These are phyloP conservation scores for Rhysida immarginata DNA, from an alignment of 1,140 invertebrate species.

Conservation along the genomic window DNA sequence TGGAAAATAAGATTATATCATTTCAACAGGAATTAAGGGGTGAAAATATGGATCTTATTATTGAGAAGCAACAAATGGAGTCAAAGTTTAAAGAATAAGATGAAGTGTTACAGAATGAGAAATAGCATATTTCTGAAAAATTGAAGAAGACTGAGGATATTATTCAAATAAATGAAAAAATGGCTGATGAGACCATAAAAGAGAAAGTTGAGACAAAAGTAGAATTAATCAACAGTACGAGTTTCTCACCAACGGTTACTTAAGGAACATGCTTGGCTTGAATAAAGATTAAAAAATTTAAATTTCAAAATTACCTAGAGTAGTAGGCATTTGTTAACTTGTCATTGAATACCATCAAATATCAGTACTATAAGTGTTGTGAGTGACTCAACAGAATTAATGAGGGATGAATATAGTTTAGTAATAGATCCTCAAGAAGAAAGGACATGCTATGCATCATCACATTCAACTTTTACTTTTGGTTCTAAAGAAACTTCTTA, in stretches of 20 bases:
- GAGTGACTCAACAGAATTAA: slow-evolving; percentile 35
- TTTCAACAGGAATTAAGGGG: slow-evolving; percentile 13
- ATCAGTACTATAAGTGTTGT: slow-evolving; percentile 36
- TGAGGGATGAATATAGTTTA: slow-evolving; percentile 19
- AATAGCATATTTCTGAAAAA: slow-evolving; percentile 34
- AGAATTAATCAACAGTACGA: slow-evolving; percentile 62
- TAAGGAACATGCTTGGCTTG: slow-evolving; percentile 58
- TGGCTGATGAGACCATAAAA: slow-evolving; percentile 41
- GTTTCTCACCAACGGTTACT: slow-evolving; percentile 67
- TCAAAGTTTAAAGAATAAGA: slow-evolving; percentile 37
- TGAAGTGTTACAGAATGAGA: slow-evolving; percentile 19
- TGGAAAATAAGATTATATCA: slow-evolving; percentile 35
- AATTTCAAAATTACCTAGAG: slow-evolving; percentile 30
- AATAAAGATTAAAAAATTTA: slow-evolving; percentile 48
- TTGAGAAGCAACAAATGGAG: slow-evolving; percentile 42
- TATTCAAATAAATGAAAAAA: slow-evolving; percentile 41
- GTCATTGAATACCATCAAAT: slow-evolving; percentile 34
- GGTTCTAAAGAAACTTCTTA: no score
- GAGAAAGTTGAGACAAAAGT: slow-evolving; percentile 47
- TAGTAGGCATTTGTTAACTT: background rate
- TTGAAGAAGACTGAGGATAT: slow-evolving; percentile 47
- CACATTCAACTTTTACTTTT: no score
- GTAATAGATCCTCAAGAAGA: no score
- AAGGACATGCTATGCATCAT: no score
- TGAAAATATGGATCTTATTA: slow-evolving; percentile 14